Conservation (phyloP, 1,140 invertebrate genomes). For the Cydia fagiglandana region DNA sequence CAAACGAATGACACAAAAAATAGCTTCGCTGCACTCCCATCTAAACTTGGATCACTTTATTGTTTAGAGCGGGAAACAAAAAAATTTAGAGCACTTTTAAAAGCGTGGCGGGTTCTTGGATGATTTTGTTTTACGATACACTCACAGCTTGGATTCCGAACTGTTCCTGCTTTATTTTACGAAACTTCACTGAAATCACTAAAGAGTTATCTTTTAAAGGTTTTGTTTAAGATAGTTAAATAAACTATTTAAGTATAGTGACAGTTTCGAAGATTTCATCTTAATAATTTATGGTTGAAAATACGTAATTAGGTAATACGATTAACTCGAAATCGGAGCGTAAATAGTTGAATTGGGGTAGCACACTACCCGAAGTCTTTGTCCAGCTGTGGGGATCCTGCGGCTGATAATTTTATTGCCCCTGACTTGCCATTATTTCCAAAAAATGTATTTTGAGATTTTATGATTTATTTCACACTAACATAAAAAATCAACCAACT, state of each 20-base stretch:
- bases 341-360: too few relatives aligned
- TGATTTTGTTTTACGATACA: constrained; percentile 55
- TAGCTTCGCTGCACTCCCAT: constrained; percentile 50
- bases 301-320: too few relatives aligned
- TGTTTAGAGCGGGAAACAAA: constrained; percentile 59
- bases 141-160: constrained; percentile 44
- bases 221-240: neutral
- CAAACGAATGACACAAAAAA: constrained; percentile 61
- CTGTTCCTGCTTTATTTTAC: constrained; percentile 32
- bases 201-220: neutral
- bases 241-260: neutral
- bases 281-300: too few relatives aligned
- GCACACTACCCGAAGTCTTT: too few relatives aligned
- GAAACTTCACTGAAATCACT: constrained; percentile 12
- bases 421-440: too few relatives aligned
- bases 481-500: too few relatives aligned
- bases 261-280: too few relatives aligned
- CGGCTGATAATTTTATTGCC: too few relatives aligned
- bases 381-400: too few relatives aligned
- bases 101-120: constrained; percentile 47
- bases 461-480: too few relatives aligned
- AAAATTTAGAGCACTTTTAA: constrained; percentile 60
- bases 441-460: too few relatives aligned
- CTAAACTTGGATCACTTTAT: constrained; percentile 51
- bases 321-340: too few relatives aligned